Evolutionary conservation across 2,888 invertebrate species (phyloP).

Genomic region (Epirrhoe alternata): DNA sequence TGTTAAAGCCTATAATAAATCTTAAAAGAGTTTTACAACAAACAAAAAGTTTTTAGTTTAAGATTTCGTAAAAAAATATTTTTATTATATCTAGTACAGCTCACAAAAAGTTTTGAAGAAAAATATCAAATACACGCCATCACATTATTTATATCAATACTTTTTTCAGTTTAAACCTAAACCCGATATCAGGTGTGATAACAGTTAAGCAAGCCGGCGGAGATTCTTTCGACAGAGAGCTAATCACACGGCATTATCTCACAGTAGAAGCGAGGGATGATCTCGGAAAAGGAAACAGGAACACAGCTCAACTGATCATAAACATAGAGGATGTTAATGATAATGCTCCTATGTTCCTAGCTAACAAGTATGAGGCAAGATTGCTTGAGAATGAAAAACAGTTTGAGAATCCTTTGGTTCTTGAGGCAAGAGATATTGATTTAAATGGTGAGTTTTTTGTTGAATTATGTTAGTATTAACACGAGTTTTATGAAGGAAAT

Average conservation of each 20-base stretch:
- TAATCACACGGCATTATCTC: constrained; percentile 92
- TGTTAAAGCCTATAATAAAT: too few relatives aligned
- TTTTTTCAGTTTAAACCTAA: constrained; percentile 88
- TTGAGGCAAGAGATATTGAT: constrained; percentile 94
- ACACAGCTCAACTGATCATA: constrained; percentile 92
- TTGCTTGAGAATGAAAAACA: constrained; percentile 92
- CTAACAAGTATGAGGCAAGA: constrained; percentile 92
- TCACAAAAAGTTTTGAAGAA: too few relatives aligned
- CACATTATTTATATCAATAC: too few relatives aligned
- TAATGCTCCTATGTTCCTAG: constrained; percentile 93
- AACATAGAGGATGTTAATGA: constrained; percentile 95
- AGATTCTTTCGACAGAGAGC: constrained; percentile 93
- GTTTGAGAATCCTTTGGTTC: constrained; percentile 90
- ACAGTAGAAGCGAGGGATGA: constrained; percentile 96
- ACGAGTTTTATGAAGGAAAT: neutral
- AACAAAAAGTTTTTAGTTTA: too few relatives aligned
- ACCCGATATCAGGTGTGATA: constrained; percentile 93
- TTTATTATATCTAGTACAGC: too few relatives aligned
- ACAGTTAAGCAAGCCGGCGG: constrained; percentile 91
- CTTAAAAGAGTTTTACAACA: too few relatives aligned
- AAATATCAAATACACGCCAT: too few relatives aligned
- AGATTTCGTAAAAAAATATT: too few relatives aligned
- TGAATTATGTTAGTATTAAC: neutral
- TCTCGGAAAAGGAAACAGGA: constrained; percentile 90
- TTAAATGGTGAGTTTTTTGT: constrained; percentile 87